These are phyloP conservation scores for Mycalesis mineus DNA, from an alignment of 2,888 invertebrate genomes.

Conservation along the genomic window DNA sequence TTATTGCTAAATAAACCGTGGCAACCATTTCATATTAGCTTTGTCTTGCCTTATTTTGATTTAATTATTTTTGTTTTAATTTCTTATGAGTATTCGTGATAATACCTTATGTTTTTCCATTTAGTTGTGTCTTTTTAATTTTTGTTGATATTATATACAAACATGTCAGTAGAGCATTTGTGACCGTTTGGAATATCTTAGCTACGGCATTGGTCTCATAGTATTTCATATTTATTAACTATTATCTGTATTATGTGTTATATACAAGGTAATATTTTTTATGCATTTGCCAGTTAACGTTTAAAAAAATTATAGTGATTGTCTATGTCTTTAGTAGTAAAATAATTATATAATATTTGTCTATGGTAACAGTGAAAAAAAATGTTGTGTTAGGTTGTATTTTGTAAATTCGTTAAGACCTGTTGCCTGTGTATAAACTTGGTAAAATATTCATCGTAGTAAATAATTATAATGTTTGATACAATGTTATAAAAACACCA, in stretches of 20 bases:
- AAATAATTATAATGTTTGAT: neutral
- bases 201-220: constrained; percentile 19
- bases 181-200: constrained; percentile 9
- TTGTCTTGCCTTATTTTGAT: too few species aligned
- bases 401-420: constrained; percentile 3
- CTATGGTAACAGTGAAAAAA: constrained; percentile 9
- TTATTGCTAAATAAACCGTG: too few species aligned
- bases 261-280: constrained; percentile 43
- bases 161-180: neutral
- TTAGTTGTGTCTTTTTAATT: neutral
- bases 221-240: constrained; percentile 23
- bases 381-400: constrained; percentile 13
- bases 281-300: constrained; percentile 28
- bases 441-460: constrained; percentile 1
- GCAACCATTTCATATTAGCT: too few species aligned
- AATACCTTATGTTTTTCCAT: neutral
- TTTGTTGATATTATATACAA: neutral
- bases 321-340: constrained; percentile 17
- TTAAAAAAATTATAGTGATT: constrained; percentile 20
- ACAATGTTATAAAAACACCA: neutral
- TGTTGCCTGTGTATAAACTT: constrained; percentile 1
- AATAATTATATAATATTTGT: constrained; percentile 9
- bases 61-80: too few species aligned
- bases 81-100: neutral
- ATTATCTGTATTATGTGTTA: constrained; percentile 24